These are phyloP conservation scores for Paratrypauchen microcephalus DNA, from an alignment of 2,797 vertebrate genomes.

Conservation along the genomic window DNA sequence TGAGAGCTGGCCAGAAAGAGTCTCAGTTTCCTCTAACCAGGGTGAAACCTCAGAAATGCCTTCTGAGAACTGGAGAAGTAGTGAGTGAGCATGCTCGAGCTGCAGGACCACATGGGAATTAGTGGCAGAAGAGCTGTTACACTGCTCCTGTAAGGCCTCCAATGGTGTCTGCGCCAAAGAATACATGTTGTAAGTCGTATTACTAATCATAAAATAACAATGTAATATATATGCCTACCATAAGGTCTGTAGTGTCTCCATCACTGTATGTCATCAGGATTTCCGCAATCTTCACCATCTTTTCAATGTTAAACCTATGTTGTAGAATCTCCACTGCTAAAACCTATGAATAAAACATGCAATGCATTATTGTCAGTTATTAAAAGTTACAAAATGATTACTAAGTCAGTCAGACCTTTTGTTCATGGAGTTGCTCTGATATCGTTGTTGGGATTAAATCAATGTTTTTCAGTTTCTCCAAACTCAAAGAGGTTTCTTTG, in stretches of 20 bases:
- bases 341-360: constrained; percentile 63
- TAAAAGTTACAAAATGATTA: neutral
- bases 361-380: neutral
- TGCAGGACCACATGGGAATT: constrained; percentile 77
- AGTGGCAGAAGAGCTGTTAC: constrained; percentile 74
- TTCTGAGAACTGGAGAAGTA: constrained; percentile 84
- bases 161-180: constrained; percentile 66
- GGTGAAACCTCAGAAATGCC: constrained; percentile 81
- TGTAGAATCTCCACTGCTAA: constrained; percentile 86
- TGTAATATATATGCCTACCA: constrained; percentile 52
- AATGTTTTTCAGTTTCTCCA: constrained; percentile 76
- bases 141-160: constrained; percentile 75
- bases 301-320: constrained; percentile 83
- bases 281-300: constrained; percentile 79
- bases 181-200: neutral
- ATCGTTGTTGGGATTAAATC: constrained; percentile 74
- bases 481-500: constrained; percentile 60
- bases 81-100: constrained; percentile 84
- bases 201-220: neutral
- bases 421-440: constrained; percentile 78
- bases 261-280: constrained; percentile 76
- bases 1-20: constrained; percentile 70
- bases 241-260: constrained; percentile 63
- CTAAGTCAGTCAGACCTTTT: constrained; percentile 76
- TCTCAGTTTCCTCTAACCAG: constrained; percentile 84